These are phyloP conservation scores for Plestiodon gilberti DNA, from an alignment of 2,113 vertebrate genomes.

Conservation along the genomic window DNA sequence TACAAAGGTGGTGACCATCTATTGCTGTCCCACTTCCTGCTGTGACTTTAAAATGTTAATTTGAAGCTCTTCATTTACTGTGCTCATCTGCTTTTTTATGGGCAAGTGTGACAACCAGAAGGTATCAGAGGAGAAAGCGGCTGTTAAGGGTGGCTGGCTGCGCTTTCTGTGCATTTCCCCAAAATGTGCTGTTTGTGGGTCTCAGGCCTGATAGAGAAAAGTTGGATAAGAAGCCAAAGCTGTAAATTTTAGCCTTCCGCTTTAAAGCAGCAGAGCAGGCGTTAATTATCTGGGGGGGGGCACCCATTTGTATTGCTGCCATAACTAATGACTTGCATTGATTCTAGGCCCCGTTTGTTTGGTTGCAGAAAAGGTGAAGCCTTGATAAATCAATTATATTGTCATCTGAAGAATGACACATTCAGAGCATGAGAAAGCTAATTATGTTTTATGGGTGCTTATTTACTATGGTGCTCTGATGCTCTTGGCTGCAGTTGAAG, in stretches of 20 bases:
- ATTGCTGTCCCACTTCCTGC: constrained; percentile 61
- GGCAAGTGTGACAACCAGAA: constrained; percentile 30
- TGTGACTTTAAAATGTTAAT: constrained; percentile 64
- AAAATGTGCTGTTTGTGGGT: constrained; percentile 38
- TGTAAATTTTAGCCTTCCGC: constrained; percentile 69
- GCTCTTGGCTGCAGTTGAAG: constrained; percentile 39
- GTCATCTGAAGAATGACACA: constrained; percentile 70
- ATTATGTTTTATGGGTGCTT: constrained; percentile 74
- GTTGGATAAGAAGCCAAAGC: constrained; percentile 52
- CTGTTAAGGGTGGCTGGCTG: constrained; percentile 43
- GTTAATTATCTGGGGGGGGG: constrained; percentile 60
- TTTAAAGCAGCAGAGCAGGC: constrained; percentile 57
- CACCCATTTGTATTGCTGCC: constrained; percentile 64
- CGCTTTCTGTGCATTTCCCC: constrained; percentile 49
- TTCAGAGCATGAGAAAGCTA: constrained; percentile 66
- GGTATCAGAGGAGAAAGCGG: constrained; percentile 40
- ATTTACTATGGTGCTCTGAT: constrained; percentile 53
- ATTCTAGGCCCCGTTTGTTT: constrained; percentile 56
- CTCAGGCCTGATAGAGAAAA: constrained; percentile 40
- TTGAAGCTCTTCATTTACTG: constrained; percentile 45
- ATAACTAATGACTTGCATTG: constrained; percentile 71
- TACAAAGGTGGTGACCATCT: constrained; percentile 35
- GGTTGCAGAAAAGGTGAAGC: constrained; percentile 49
- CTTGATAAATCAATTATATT: constrained; percentile 71
- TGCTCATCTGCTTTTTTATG: constrained; percentile 22